Percentiles rank a stretch among this genome's conserved stretches.
Conservation (phyloP, 2,888 invertebrate genomes). For the Perdita meconis region DNA sequence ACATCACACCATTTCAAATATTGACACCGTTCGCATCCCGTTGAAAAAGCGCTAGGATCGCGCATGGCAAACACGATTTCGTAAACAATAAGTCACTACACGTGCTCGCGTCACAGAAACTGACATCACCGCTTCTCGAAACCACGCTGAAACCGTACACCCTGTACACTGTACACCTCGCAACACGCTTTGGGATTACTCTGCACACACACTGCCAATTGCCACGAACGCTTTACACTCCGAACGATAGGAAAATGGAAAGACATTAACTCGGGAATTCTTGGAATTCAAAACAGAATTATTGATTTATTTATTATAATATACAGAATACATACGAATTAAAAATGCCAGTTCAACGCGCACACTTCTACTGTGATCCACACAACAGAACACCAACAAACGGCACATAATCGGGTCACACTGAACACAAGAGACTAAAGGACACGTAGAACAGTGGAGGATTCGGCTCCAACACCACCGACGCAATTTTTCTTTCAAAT, state of each 20-base stretch:
- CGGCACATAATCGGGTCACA: neutral
- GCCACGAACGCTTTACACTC: too few relatives aligned
- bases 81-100: neutral
- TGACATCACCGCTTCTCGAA: neutral
- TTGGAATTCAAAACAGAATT: too few relatives aligned
- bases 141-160: neutral
- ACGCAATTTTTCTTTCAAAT: too few relatives aligned
- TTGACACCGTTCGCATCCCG: neutral
- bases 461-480: too few relatives aligned
- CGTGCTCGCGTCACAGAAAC: neutral
- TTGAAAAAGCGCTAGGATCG: neutral
- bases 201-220: neutral
- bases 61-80: neutral
- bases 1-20: neutral
- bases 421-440: constrained; percentile 1
- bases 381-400: neutral
- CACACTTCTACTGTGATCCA: too few relatives aligned
- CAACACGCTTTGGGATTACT: too few relatives aligned
- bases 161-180: neutral
- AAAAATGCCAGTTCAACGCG: neutral
- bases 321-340: neutral
- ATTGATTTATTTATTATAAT: too few relatives aligned
- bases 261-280: constrained; percentile 1
- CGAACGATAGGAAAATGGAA: neutral
- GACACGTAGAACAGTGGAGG: neutral